These are phyloP conservation scores for Acanthiza pusilla DNA, from an alignment of 2,797 vertebrate genomes.

Conservation along the genomic window DNA sequence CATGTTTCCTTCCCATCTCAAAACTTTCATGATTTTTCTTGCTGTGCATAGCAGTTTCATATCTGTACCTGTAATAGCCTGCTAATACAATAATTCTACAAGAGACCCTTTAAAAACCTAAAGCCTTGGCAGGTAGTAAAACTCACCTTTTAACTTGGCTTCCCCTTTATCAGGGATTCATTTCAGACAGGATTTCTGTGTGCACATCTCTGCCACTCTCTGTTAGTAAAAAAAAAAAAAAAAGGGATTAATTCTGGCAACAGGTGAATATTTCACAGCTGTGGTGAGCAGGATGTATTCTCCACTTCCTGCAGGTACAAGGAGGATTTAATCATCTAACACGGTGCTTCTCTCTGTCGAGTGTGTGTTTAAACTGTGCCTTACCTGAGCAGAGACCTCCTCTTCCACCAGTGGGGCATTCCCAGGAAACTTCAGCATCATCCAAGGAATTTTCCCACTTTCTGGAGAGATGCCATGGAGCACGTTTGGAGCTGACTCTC, in stretches of 20 bases:
- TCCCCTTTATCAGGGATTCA: constrained; percentile 26
- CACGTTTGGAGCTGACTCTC: background rate
- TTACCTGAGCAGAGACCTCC: background rate
- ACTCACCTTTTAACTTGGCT: constrained; percentile 32
- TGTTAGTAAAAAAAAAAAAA: background rate
- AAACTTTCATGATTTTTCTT: background rate
- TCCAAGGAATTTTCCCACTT: background rate
- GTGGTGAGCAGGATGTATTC: background rate
- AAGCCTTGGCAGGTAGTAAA: constrained; percentile 12
- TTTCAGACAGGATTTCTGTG: constrained; percentile 27
- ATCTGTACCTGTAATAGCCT: background rate
- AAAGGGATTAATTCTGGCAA: constrained; percentile 21
- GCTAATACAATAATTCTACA: constrained; percentile 10
- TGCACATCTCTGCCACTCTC: background rate
- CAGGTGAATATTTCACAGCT: constrained; percentile 5
- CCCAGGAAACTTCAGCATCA: background rate
- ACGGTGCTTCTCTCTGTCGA: background rate
- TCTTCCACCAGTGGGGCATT: background rate
- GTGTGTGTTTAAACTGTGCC: background rate
- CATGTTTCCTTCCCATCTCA: background rate
- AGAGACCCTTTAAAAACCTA: constrained; percentile 16
- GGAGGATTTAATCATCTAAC: background rate
- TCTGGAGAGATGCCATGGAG: background rate
- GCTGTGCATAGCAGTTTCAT: background rate
- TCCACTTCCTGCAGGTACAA: background rate